Evolutionary conservation across 1,140 invertebrate species (phyloP), one percentile per base, ranked within the genome.

Genomic region (Aethina tumida): DNA sequence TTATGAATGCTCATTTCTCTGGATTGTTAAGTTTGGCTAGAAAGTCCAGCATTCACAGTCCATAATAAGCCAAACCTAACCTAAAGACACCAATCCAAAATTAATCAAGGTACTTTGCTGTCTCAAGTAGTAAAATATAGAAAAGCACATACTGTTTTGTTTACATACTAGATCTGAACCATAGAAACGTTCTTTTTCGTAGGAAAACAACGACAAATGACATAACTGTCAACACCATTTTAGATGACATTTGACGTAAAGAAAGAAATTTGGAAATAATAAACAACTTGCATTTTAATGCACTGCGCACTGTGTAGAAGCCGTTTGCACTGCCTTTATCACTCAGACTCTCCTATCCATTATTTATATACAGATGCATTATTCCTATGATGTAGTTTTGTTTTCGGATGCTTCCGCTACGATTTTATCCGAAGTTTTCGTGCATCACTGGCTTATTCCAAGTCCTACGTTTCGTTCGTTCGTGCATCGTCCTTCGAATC

Each of bases 221-320:
- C 55, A 56, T 57, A 58, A 58, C 51, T 59, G 57, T 59, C 57
- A 59, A 58, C 48, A 55, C 45, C 44, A 54, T 56, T 50, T 44
- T 52, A 42, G 46, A 29, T 53, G 52, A 50, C 56, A 57, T 50
- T 52, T 54, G 53, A 57, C 47, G 39, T 47, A 44, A 46, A 48
- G 41, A 48, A 41, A 45, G 34, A 39, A 35, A 46, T 38, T 29
- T 27, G 42, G 41, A 44, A 44, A 40, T 39, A 43, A 34, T 41
- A 31, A 40, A 47, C 35, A 47, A 42, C 38, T 40, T 39, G 33
- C 33, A 34, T 38, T 41, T 43, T 35, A 25, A 15, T 26, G 29
- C 37, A 39, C 28, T 30, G 31, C 27, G 38, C 39, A 25, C 19
- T 44, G 28, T 38, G 35, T n/a, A n/a, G n/a, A n/a, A n/a, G 19